Base-by-base conservation (phyloP, 2,113 vertebrate genomes). In the Lonchura striata region DNA sequence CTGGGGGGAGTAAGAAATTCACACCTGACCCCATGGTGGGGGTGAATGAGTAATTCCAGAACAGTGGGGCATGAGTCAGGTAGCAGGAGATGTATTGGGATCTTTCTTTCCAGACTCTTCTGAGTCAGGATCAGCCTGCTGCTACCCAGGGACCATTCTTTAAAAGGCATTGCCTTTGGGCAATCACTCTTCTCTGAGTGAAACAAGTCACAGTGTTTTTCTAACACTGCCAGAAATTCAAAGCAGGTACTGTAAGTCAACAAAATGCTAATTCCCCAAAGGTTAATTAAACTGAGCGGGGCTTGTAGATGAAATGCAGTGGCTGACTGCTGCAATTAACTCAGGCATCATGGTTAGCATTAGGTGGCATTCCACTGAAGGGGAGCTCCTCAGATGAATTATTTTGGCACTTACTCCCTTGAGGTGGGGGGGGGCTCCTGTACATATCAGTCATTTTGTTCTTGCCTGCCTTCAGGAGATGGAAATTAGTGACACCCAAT, bases 211-310 rank as follows among this genome's bases (percentile, higher is more conserved):
- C 53, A 47, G 24, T 4, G 20, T 52, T 80, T 57, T 86, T 88
- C 3, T 77, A 72, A 50, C 64, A 17, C 68, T 83, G 76, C 14
- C 88, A 88, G 72, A 54, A 94, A 88, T 88, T 83, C 86, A 66
- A 80, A 91, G 91, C 93, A 90, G 90, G 71, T 82, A 80, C 75
- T 33, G 16, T 80, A 90, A 93, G 68, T 88, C 79, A 92, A 85
- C 68, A 88, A 92, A 93, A 94, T 59, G 64, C 60, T 93, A 88
- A 95, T 94, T 96, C 90, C 79, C 88, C 28, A 81, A 93, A 94
- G 95, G 88, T 88, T 97, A 97, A 97, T 97, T 94, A 97, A 96
- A 86, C 35, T 33, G 82, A 92, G 71, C 13, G 0, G 59, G 41
- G 18, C 82, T 79, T 3, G 1, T 10, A 69, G 71, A 94, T 83